Conservation (phyloP, 2,113 vertebrate species). For the Burhinus bistriatus region DNA sequence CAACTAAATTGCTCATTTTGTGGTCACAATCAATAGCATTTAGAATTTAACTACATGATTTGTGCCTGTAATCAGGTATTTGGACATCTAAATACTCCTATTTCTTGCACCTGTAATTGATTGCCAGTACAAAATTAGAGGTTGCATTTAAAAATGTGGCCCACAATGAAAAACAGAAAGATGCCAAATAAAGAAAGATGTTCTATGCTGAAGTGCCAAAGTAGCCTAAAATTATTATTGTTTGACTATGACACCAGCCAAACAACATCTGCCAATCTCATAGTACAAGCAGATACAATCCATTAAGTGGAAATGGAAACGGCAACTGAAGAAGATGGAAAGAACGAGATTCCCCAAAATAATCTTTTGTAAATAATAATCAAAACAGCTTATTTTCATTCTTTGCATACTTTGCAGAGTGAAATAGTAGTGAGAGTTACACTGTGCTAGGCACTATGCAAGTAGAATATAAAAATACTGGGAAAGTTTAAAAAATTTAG, state of each 20-base stretch:
- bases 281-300: neutral
- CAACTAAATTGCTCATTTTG: neutral
- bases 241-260: neutral
- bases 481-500: neutral
- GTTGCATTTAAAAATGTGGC: neutral
- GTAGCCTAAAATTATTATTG: neutral
- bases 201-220: neutral
- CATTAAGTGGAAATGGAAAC: neutral
- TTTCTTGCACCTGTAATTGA: neutral
- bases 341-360: neutral
- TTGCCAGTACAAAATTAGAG: neutral
- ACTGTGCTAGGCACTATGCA: neutral
- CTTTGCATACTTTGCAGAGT: neutral
- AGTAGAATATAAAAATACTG: neutral
- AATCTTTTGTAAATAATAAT: neutral
- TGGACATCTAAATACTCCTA: neutral
- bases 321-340: neutral
- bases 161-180: neutral
- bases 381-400: neutral
- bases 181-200: neutral
- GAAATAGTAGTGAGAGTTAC: neutral
- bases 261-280: neutral
- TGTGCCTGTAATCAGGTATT: neutral
- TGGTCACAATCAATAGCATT: neutral
- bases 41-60: neutral